phyloP scores from a whole-genome alignment of 2,113 vertebrate species.

The Prionailurus viverrinus region DNA sequence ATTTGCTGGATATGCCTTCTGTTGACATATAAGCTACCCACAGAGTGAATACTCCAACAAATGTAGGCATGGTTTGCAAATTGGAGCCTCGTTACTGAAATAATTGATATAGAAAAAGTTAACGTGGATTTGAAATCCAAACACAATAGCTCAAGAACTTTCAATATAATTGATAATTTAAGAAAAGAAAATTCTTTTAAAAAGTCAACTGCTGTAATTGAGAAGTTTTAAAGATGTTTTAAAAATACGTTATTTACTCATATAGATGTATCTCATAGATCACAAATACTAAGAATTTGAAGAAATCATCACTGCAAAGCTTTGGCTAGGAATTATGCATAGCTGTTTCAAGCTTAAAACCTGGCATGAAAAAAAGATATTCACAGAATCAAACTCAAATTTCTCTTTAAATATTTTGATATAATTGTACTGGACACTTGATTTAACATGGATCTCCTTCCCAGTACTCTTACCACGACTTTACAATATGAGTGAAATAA shows the following conservation, averaged over 20 bases:
- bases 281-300: neutral
- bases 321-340: neutral
- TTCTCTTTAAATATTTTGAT: constrained; percentile 52
- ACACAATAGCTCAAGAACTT: neutral
- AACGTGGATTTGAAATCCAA: constrained; percentile 16
- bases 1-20: neutral
- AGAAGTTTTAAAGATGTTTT: constrained; percentile 36
- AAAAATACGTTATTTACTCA: constrained; percentile 3
- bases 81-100: neutral
- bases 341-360: neutral
- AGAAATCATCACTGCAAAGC: neutral
- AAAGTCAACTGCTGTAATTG: neutral
- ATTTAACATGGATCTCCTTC: neutral
- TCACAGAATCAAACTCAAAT: neutral
- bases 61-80: neutral
- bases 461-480: neutral
- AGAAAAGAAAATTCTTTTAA: neutral
- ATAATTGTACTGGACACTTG: neutral
- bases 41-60: neutral
- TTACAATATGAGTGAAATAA: neutral
- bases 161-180: constrained; percentile 18
- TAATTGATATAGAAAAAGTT: neutral
- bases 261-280: neutral
- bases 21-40: neutral
- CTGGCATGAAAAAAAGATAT: neutral